Conservation (phyloP, 1,140 invertebrate species). For the Sitobion miscanthi region DNA sequence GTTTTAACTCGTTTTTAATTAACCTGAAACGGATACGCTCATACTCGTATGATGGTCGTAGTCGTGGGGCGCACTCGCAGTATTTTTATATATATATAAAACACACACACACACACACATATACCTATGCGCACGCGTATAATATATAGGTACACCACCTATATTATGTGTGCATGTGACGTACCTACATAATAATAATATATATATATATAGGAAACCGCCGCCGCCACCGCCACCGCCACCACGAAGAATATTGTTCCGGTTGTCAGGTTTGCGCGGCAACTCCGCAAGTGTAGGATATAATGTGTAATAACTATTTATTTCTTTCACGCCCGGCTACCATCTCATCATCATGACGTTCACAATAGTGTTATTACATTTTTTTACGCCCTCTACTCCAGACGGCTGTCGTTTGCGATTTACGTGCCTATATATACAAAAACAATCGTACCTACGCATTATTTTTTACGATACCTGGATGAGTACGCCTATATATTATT, state of each 20-base stretch:
- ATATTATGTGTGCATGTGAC: not conserved
- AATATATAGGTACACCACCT: not conserved
- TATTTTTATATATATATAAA: not conserved
- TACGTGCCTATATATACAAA: not conserved
- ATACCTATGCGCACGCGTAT: not conserved
- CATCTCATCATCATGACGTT: constrained; percentile 23
- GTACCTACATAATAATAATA: not conserved
- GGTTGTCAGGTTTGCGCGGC: constrained; percentile 39
- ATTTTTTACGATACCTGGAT: not conserved
- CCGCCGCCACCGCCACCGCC: not conserved
- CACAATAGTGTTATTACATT: constrained; percentile 41
- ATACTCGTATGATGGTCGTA: not conserved
- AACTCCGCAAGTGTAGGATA: not conserved
- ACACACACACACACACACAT: not conserved
- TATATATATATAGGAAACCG: too few species aligned
- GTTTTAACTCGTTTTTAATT: constrained; percentile 39
- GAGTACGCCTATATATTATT: too few species aligned
- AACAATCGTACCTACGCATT: not conserved
- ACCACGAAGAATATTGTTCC: constrained; percentile 37
- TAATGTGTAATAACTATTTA: not conserved
- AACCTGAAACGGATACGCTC: constrained; percentile 49
- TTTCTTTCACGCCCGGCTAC: constrained; percentile 43
- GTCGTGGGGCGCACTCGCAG: not conserved
- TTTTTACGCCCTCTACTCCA: not conserved
- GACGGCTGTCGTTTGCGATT: not conserved